Conservation (phyloP, 2,113 vertebrate genomes). For the Engraulis encrasicolus region DNA sequence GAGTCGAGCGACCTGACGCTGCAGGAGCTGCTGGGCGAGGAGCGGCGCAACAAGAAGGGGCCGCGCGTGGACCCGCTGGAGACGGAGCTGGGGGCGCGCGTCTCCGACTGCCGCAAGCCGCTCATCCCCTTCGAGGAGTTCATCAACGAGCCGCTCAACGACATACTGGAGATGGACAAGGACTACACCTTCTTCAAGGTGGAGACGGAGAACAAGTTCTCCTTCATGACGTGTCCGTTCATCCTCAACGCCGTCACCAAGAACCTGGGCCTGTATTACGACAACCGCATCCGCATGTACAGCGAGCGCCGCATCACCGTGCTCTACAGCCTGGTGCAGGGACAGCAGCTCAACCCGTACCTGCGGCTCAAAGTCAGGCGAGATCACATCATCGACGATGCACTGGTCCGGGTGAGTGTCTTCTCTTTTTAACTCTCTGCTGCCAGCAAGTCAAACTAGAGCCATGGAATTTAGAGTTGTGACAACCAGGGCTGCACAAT, state of each 20-base stretch:
- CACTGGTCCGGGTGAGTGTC: conserved; percentile 93
- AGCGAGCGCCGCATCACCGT: conserved; percentile 96
- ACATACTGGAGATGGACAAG: conserved; percentile 99
- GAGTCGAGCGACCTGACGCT: conserved; percentile 91
- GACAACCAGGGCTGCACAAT: too few species aligned
- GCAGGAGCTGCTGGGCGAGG: conserved; percentile 94
- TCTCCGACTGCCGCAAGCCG: conserved; percentile 89
- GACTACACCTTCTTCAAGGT: conserved; percentile 99
- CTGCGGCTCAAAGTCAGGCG: conserved; percentile 94
- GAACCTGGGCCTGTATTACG: conserved; percentile 96
- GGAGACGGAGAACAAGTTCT: conserved; percentile 97
- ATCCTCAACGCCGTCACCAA: conserved; percentile 95
- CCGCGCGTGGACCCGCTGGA: conserved; percentile 92
- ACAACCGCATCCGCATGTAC: conserved; percentile 99
- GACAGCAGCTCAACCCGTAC: conserved; percentile 93
- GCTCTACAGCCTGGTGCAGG: conserved; percentile 96
- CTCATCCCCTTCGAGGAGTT: conserved; percentile 96
- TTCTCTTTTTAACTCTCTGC: too few species aligned
- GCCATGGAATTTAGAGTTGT: too few species aligned
- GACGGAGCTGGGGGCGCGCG: conserved; percentile 90
- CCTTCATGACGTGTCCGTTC: conserved; percentile 98
- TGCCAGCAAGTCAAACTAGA: too few species aligned
- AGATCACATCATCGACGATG: conserved; percentile 98
- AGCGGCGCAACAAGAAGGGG: conserved; percentile 92
- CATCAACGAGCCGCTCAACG: conserved; percentile 95